Conservation (phyloP, 1,140 invertebrate genomes). For the Temnothorax longispinosus region DNA sequence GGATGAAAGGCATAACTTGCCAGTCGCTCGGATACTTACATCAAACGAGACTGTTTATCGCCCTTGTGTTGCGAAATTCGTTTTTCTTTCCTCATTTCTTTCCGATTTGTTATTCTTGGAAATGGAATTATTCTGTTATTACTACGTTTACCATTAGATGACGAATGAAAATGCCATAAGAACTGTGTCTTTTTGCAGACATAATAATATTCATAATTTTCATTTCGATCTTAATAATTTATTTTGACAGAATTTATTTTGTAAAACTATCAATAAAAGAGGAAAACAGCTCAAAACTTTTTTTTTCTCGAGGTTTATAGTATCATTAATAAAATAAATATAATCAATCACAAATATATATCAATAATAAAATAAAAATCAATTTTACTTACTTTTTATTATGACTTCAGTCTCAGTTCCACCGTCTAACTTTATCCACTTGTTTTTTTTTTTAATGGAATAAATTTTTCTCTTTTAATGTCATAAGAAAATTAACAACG, state of each 20-base stretch:
- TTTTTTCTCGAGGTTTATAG: neutral
- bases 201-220: conserved; percentile 5
- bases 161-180: neutral
- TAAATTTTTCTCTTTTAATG: neutral
- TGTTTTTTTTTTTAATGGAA: neutral
- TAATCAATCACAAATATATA: neutral
- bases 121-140: conserved; percentile 20
- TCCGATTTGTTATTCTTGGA: neutral
- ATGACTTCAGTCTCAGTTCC: no score
- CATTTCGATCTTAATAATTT: neutral
- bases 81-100: neutral
- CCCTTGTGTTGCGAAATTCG: neutral
- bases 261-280: neutral
- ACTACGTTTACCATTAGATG: conserved; percentile 7
- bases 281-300: neutral
- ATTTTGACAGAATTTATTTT: neutral
- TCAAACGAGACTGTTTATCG: neutral
- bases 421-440: no score
- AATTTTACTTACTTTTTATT: neutral
- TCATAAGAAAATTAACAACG: neutral
- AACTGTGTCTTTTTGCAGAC: neutral
- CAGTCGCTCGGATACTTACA: neutral
- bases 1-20: neutral
- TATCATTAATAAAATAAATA: no score
- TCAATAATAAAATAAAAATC: conserved; percentile 2